phyloP scores from a whole-genome alignment of 2,797 vertebrate genomes.

The Pangasius mekongensis region DNA sequence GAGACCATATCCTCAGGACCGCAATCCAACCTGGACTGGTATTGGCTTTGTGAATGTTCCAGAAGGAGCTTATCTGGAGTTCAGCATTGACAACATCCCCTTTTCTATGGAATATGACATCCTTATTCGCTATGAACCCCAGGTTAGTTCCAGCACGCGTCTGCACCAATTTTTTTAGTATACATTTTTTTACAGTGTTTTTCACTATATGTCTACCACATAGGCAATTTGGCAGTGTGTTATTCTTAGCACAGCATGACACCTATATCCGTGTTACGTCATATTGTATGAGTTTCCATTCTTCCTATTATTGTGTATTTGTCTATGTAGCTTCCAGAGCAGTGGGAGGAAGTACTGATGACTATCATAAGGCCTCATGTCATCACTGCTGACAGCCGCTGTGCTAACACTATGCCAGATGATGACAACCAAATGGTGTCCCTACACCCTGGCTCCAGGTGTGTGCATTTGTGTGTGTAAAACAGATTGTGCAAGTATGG shows the following conservation, averaged over 20 bases:
- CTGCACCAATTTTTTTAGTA: background rate
- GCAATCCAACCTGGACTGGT: slow-evolving; percentile 93
- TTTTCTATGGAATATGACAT: slow-evolving; percentile 96
- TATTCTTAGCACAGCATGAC: background rate
- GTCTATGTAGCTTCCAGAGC: slow-evolving; percentile 84
- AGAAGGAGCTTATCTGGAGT: slow-evolving; percentile 91
- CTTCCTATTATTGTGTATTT: slow-evolving; percentile 38
- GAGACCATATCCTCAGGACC: slow-evolving; percentile 84
- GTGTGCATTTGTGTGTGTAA: slow-evolving; percentile 61
- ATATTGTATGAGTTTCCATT: background rate
- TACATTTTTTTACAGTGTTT: background rate
- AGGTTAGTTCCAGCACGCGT: slow-evolving; percentile 74
- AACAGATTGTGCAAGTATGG: background rate
- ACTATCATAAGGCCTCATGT: slow-evolving; percentile 82
- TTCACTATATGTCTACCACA: background rate
- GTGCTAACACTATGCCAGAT: slow-evolving; percentile 90
- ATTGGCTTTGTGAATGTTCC: slow-evolving; percentile 90
- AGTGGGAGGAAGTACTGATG: slow-evolving; percentile 95
- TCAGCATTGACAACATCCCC: slow-evolving; percentile 90
- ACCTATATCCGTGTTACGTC: background rate
- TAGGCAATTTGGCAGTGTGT: background rate
- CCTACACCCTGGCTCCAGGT: slow-evolving; percentile 91
- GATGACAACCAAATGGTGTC: slow-evolving; percentile 93
- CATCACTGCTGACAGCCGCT: slow-evolving; percentile 87
- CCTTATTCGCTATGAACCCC: slow-evolving; percentile 93